phyloP scores from a whole-genome alignment of 1,140 invertebrate genomes.

The Ruditapes philippinarum region DNA sequence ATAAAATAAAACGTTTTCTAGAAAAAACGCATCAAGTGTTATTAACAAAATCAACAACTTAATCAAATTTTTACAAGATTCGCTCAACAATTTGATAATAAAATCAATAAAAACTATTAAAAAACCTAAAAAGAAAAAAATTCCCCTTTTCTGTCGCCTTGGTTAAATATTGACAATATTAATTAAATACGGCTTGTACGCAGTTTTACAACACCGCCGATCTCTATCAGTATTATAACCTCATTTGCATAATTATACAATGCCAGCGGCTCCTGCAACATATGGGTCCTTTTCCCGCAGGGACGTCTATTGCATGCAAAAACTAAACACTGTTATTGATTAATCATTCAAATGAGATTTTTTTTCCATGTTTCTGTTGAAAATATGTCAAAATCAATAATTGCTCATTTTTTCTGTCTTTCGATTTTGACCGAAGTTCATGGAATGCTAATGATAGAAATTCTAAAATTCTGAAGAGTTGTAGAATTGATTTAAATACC shows the following conservation, averaged over 20 bases:
- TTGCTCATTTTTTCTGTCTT: background rate
- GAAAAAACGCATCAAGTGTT: too few relatives aligned
- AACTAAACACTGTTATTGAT: background rate
- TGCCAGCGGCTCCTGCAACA: background rate
- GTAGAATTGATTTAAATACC: too few relatives aligned
- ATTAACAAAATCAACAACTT: too few relatives aligned
- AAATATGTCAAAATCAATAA: background rate
- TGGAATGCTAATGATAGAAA: too few relatives aligned
- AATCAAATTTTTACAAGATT: too few relatives aligned
- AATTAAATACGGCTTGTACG: background rate
- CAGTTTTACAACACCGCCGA: background rate
- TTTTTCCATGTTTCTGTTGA: background rate
- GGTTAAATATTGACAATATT: background rate
- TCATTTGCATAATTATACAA: conserved; percentile 28
- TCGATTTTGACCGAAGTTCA: too few relatives aligned
- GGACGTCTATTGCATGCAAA: background rate
- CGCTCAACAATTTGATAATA: too few relatives aligned
- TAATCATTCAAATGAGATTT: background rate
- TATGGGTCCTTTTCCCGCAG: background rate
- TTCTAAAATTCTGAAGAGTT: too few relatives aligned
- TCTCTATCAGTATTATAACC: background rate
- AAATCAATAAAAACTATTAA: too few relatives aligned
- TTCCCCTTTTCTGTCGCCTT: background rate
- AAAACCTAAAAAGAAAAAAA: too few relatives aligned
- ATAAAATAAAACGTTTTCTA: too few relatives aligned